Base-by-base conservation (phyloP, 2,888 invertebrate genomes). In the Amaurobius ferox region DNA sequence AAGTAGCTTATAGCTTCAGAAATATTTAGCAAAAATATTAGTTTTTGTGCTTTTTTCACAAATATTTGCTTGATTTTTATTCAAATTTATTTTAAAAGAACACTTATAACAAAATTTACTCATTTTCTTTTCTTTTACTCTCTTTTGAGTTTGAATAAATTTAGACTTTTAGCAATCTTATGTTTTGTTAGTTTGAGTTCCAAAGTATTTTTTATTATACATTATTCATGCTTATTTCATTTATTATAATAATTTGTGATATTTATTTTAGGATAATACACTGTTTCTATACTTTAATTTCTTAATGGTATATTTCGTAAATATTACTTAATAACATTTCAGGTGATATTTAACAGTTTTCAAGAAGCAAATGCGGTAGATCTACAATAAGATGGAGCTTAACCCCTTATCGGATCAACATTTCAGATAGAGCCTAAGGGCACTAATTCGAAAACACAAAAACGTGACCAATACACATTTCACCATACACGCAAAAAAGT, bases 311-410 rank as follows among this genome's bases (percentile, higher is more conserved):
- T 66, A 9, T 66, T 66, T 66, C 16, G 32, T 66, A 32, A 19
- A 19, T 32, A 13, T 35, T 7, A n/a, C n/a, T n/a, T 32, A 11
- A 30, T 23, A 32, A 7, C 29, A 35, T 66, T 66, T 66, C 66
- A 32, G 35, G 32, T 35, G 19, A 9, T 61, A 11, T 61, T 35
- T 66, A n/a, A 32, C n/a, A 32, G n/a, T 1, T 35, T 23, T 23
- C 2, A 13, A 13, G 29, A 80, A 74, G 74, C 80, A 80, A 74
- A 74, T 74, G 80, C 80, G 80, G 62, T 68, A 68, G 6, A 2
- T 11, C n/a, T 19, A 19, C 16, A 13, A n/a, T 28, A 26, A 28
- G 40, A 26, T 1, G 1, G n/a, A 30, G 40, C 40, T 68, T 68
- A 68, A 68, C 68, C 68, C 68, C 68, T 68, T 40, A 66, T 26